Percentiles rank a stretch among this genome's conserved stretches.
Evolutionary conservation across 2,888 invertebrate genomes (phyloP).

Genomic region (Campopleginae sp.): DNA sequence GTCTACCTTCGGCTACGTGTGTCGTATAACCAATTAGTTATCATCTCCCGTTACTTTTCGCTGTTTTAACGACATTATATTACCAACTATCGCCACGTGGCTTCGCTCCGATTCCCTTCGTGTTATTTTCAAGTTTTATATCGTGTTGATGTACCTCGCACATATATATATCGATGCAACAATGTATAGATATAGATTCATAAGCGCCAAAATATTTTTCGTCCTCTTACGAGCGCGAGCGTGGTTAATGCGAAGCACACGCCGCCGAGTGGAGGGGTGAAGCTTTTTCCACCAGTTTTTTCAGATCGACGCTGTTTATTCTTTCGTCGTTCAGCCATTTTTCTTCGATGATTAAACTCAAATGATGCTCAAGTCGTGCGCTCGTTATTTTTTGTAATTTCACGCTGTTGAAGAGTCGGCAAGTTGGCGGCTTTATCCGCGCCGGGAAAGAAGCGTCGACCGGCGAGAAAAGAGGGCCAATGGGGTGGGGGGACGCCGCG

Average conservation of each 20-base stretch:
- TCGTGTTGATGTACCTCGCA: background rate
- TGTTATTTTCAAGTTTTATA: conserved; percentile 28
- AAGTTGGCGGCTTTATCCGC: conserved; percentile 52
- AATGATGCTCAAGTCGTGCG: background rate
- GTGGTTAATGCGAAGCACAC: conserved; percentile 49
- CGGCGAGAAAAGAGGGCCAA: conserved; percentile 43
- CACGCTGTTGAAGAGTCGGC: conserved; percentile 10
- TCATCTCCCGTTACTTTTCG: conserved; percentile 19
- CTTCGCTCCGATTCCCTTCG: background rate
- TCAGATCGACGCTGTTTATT: background rate
- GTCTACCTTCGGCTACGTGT: conserved; percentile 38
- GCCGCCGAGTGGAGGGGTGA: conserved; percentile 31
- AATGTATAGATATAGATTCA: conserved; percentile 11
- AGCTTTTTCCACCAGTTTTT: conserved; percentile 23
- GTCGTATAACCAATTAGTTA: conserved; percentile 1
- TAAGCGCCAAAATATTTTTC: conserved; percentile 24
- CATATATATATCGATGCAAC: conserved; percentile 17
- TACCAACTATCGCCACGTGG: conserved; percentile 59
- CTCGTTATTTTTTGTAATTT: conserved; percentile 3
- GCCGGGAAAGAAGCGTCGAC: conserved; percentile 57
- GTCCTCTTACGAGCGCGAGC: conserved; percentile 21
- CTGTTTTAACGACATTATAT: background rate
- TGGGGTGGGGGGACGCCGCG: conserved; percentile 71
- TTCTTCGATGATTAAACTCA: background rate
- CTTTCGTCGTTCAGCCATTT: background rate